Evolutionary conservation across 1,140 invertebrate genomes (phyloP), one percentile per base, ranked within the genome.

Genomic region (Tigriopus japonicus): DNA sequence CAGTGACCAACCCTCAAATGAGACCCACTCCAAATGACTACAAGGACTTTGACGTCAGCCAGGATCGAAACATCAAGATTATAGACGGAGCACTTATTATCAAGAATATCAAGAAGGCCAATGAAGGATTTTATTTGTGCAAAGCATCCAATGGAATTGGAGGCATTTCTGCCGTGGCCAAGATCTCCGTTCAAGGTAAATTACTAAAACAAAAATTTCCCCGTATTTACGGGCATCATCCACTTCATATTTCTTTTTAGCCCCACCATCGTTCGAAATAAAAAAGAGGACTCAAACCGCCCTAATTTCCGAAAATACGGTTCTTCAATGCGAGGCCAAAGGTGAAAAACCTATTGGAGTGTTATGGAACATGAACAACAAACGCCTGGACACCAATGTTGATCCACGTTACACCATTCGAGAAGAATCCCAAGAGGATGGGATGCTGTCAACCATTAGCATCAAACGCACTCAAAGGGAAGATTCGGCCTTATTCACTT

Each of bases 301-400:
- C 15, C 80, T 86, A 12, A 59, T 42, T 10, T 62, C 80, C 85
- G 87, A 94, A 72, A 87, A 88, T 28, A 85, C 89, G 35, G 89
- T 91, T 21, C 70, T 97, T 56, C 86, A 93, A 69, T 95, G 92
- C 70, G 86, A 92, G 74, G 90, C 89, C n/a, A 86, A 87, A 68
- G 91, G 93, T 56, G 92, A 96, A 73, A 91, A 90, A 76, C 91
- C 92, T 23, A 87, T 97, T 69, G 87, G 87, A 65, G 91, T 96
- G 52, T 78, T 89, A 19, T 96, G 92, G 93, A 91, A 88, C 72
- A 89, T 89, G 80, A 89, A 92, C 71, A 89, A 87, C 71, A 89
- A 90, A 70, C 80, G 87, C 54, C 72, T 91, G 56, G 87, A 91
- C 72, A 82, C 85, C 28, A 87, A 89, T 72, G 84, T 80, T 58